These are phyloP conservation scores for Hypsibius dujardini DNA, from an alignment of 1,140 invertebrate species.

Conservation along the genomic window DNA sequence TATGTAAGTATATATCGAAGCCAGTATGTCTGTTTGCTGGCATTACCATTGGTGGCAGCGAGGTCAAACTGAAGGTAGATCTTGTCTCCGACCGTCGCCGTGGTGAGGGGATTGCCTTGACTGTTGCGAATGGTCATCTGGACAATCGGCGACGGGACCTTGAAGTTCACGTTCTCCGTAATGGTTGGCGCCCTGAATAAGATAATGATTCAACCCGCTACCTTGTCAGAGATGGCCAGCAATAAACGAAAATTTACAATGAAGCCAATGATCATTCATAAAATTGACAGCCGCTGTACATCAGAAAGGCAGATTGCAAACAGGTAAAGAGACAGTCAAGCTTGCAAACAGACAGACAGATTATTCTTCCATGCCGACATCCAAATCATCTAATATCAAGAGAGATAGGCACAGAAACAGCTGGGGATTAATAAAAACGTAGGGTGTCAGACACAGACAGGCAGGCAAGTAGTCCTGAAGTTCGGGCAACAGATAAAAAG, in stretches of 20 bases:
- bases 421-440: too few species aligned
- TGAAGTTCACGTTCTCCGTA: slow-evolving; percentile 15
- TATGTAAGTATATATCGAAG: too few species aligned
- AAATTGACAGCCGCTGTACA: too few species aligned
- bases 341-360: too few species aligned
- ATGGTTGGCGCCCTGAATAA: slow-evolving; percentile 12
- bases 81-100: slow-evolving; percentile 14
- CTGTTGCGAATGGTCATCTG: slow-evolving; percentile 13
- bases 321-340: too few species aligned
- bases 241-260: not conserved
- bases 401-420: too few species aligned
- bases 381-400: too few species aligned
- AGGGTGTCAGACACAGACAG: too few species aligned
- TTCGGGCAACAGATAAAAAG: too few species aligned
- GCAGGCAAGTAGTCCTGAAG: too few species aligned
- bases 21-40: not conserved
- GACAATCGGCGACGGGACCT: slow-evolving; percentile 9
- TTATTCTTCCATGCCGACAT: too few species aligned
- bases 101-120: not conserved
- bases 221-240: not conserved
- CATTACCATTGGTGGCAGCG: not conserved
- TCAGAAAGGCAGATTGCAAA: too few species aligned
- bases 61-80: slow-evolving; percentile 11
- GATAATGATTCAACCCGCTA: not conserved
- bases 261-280: not conserved